These are phyloP conservation scores for Enteromius trimaculatus DNA, from an alignment of 2,797 vertebrate species.

Conservation along the genomic window DNA sequence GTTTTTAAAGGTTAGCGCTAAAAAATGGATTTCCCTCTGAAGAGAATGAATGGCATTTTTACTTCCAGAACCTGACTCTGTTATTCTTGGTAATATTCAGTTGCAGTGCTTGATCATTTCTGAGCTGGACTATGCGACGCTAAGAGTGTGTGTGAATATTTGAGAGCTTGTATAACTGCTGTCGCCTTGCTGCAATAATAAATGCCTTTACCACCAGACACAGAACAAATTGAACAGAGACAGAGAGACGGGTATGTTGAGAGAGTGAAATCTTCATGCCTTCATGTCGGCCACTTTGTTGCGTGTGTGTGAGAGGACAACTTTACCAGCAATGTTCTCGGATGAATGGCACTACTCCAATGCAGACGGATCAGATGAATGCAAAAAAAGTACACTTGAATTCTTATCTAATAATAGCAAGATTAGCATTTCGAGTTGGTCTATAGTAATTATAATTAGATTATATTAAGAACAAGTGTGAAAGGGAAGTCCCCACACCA, in stretches of 20 bases:
- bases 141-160: not conserved
- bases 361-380: not conserved
- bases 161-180: conserved; percentile 36
- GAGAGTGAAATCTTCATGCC: conserved; percentile 18
- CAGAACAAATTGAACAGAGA: conserved; percentile 36
- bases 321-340: not conserved
- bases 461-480: conserved; percentile 30
- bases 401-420: not conserved
- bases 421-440: not conserved
- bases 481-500: conserved; percentile 28
- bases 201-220: conserved; percentile 35
- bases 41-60: not conserved
- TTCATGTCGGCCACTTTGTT: conserved; percentile 6
- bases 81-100: not conserved
- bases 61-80: not conserved
- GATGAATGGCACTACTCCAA: not conserved
- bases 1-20: not conserved
- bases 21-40: not conserved
- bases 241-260: conserved; percentile 35
- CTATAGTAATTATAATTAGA: not conserved
- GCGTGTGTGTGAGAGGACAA: not conserved
- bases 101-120: not conserved
- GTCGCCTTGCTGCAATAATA: conserved; percentile 56
- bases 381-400: not conserved
- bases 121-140: not conserved